Base-by-base conservation (phyloP, 2,888 invertebrate species). In the Drosophila differens region DNA sequence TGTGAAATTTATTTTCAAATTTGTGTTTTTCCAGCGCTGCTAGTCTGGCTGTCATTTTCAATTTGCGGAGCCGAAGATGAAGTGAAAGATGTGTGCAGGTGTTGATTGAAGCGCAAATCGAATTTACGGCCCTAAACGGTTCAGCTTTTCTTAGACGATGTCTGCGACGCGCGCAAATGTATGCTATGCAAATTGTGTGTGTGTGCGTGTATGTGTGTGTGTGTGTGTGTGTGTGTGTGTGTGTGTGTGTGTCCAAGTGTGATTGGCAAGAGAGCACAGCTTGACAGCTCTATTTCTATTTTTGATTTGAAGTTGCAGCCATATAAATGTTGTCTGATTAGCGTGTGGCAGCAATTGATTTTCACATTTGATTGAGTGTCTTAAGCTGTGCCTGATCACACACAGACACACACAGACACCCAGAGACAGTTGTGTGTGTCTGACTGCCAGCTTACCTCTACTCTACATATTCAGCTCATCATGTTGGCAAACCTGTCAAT, bases 21-120 rank as follows among this genome's bases (percentile, higher is more conserved):
- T 22, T 44, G 22, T 22, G 22, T 49, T 28, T 25, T 28, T 44
- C 22, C 44, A 44, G 12, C 44, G 44, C 53, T 4, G n/a, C 22
- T 41, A 1, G 30, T n/a, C 30, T 44, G n/a, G n/a, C 74, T 67
- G 64, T 66, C 76, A 70, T 68, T 80, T 79, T 68, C 79, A 68
- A 79, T 80, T 60, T 72, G 28, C 22, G 5, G 7, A 58, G 70
- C 51, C 28, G 12, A 39, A 37, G 72, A 49, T 65, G 35, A 25
- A 54, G 72, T 25, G 16, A n/a, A 37, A 60, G 41, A 66, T 67
- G 65, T 75, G 71, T 72, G 75, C 70, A 73, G 76, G 73, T 78
- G 83, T 83, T 83, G 82, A 83, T 83, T 83, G 82, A 79, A 79
- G 82, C 82, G 81, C 81, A 83, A 82, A 81, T 82, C 79, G 71